Conservation (phyloP, 2,113 vertebrate species). For the Atractosteus spatula region DNA sequence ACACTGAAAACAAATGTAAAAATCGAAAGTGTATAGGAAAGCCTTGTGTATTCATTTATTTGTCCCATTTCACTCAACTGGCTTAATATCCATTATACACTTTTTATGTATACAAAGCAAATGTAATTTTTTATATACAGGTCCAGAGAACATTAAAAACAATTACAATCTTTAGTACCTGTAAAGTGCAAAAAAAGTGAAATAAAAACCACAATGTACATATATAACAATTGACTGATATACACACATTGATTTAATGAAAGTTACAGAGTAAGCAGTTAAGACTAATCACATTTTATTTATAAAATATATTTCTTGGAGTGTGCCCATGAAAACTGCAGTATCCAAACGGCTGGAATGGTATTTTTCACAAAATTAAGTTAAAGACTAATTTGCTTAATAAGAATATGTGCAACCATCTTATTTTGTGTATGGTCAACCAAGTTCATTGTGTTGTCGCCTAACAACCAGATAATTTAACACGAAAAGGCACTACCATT, state of each 20-base stretch:
- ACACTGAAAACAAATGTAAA: too few relatives aligned
- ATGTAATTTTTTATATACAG: constrained; percentile 78
- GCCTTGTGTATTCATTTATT: constrained; percentile 11
- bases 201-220: constrained; percentile 91
- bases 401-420: neutral
- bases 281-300: too few relatives aligned
- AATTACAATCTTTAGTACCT: constrained; percentile 83
- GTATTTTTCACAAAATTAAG: too few relatives aligned
- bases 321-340: too few relatives aligned
- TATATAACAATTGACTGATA: constrained; percentile 86
- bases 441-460: too few relatives aligned
- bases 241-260: constrained; percentile 68
- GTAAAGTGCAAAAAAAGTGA: constrained; percentile 88
- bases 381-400: too few relatives aligned
- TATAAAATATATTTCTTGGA: too few relatives aligned
- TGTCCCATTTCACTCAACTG: constrained; percentile 58
- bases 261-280: constrained; percentile 20
- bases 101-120: constrained; percentile 82
- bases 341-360: too few relatives aligned
- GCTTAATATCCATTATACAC: constrained; percentile 72
- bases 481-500: neutral
- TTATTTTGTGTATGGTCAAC: too few relatives aligned
- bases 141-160: constrained; percentile 82
- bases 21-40: too few relatives aligned
- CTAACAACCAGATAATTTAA: neutral